Percentiles rank a stretch among this genome's conserved stretches.
These are phyloP conservation scores for Conistra vaccinii DNA, from an alignment of 2,888 invertebrate species.

Conservation along the genomic window DNA sequence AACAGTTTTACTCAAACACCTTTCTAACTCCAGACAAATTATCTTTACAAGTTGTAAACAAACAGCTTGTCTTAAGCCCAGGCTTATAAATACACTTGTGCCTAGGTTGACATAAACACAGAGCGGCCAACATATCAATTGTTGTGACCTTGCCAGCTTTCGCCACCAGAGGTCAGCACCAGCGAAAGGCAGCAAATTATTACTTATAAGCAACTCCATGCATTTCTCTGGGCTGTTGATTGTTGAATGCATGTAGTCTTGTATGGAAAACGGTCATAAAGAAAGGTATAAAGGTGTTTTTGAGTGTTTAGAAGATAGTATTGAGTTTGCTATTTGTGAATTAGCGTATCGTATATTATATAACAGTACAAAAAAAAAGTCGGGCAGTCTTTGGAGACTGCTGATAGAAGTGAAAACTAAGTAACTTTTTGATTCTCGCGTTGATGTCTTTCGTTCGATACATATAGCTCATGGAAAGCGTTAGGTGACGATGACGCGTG, in stretches of 20 bases:
- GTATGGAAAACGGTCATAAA: not conserved
- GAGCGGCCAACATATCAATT: constrained; percentile 41
- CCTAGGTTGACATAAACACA: constrained; percentile 5
- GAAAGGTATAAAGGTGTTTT: not conserved
- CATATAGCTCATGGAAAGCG: no score
- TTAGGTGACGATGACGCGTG: no score
- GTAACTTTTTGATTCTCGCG: no score
- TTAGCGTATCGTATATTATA: not conserved
- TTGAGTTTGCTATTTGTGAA: not conserved
- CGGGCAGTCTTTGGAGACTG: no score
- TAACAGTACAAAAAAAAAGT: no score
- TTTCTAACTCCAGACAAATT: not conserved
- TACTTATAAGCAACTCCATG: constrained; percentile 13
- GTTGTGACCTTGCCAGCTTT: constrained; percentile 61
- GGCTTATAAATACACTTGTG: not conserved
- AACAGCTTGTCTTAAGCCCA: not conserved
- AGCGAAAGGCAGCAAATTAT: constrained; percentile 57
- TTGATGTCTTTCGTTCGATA: no score
- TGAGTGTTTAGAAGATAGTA: no score
- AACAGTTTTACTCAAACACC: not conserved
- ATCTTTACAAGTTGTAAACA: constrained; percentile 9
- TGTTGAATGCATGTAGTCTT: not conserved
- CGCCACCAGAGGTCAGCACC: constrained; percentile 64
- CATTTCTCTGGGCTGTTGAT: constrained; percentile 39
- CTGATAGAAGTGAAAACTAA: no score